Evolutionary conservation across 2,888 invertebrate genomes (phyloP).

Genomic region (Candidula unifasciata): DNA sequence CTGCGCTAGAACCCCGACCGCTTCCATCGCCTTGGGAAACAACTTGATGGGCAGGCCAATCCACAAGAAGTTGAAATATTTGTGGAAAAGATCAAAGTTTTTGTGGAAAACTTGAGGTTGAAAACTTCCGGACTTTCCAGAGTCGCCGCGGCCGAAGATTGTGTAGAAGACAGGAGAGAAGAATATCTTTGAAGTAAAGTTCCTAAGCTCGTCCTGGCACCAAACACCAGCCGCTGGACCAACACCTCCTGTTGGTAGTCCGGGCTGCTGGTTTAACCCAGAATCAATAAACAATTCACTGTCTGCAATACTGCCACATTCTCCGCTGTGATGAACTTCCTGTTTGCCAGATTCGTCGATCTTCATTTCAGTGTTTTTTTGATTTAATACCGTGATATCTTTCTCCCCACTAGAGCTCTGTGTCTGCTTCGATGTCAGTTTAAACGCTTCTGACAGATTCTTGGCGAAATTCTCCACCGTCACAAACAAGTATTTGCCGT

Average conservation of each 20-base stretch:
- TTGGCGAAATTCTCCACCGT: conserved; percentile 70
- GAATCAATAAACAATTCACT: neutral
- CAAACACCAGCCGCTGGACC: conserved; percentile 55
- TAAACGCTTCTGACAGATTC: conserved; percentile 68
- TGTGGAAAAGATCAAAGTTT: conserved; percentile 76
- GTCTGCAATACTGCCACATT: neutral
- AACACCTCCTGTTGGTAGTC: neutral
- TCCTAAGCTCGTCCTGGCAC: conserved; percentile 69
- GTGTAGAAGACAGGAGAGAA: conserved; percentile 77
- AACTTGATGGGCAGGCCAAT: conserved; percentile 74
- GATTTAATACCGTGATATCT: conserved; percentile 43
- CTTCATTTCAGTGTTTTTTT: conserved; percentile 17
- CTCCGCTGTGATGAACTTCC: neutral
- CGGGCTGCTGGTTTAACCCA: neutral
- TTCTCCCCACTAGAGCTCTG: neutral
- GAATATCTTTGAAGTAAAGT: conserved; percentile 72
- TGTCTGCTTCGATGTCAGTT: conserved; percentile 51
- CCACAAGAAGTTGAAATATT: conserved; percentile 78
- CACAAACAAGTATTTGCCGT: conserved; percentile 68
- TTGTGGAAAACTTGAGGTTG: conserved; percentile 72
- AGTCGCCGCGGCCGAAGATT: conserved; percentile 71
- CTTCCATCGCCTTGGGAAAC: conserved; percentile 73
- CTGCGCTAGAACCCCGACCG: conserved; percentile 70
- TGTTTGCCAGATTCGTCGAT: neutral
- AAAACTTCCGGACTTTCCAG: conserved; percentile 65